Evolutionary conservation across 2,888 invertebrate genomes (phyloP).

Genomic region (Idaea straminata): DNA sequence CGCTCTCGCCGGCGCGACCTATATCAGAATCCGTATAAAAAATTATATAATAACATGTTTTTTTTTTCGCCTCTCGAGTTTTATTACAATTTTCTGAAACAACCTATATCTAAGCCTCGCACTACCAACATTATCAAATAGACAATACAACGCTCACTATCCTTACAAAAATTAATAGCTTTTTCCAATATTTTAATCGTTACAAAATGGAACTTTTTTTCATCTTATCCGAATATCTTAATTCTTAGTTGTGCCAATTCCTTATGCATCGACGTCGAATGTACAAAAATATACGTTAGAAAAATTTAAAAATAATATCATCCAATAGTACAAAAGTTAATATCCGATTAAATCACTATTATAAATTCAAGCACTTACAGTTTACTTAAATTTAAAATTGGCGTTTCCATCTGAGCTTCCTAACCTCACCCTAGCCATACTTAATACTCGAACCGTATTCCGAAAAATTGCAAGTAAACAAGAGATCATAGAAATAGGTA

Average conservation of each 20-base stretch:
- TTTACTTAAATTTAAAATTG: constrained; percentile 67
- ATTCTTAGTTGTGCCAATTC: constrained; percentile 69
- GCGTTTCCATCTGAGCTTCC: constrained; percentile 72
- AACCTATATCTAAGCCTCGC: constrained; percentile 66
- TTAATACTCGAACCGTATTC: constrained; percentile 52
- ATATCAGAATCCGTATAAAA: constrained; percentile 73
- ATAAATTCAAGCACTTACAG: constrained; percentile 68
- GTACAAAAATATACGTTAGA: constrained; percentile 75
- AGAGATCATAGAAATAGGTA: constrained; percentile 64
- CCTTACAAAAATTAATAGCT: constrained; percentile 67
- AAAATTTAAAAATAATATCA: constrained; percentile 60
- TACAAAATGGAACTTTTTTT: constrained; percentile 65
- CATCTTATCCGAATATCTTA: constrained; percentile 58
- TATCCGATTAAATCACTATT: constrained; percentile 54
- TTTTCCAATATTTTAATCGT: constrained; percentile 61
- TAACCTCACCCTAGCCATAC: constrained; percentile 38
- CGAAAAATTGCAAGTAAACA: constrained; percentile 77
- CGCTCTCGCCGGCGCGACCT: constrained; percentile 40
- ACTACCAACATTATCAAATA: constrained; percentile 73
- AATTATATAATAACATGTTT: constrained; percentile 63
- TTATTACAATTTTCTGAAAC: constrained; percentile 80
- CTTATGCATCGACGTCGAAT: constrained; percentile 68
- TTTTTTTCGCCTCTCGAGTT: constrained; percentile 66
- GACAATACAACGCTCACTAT: constrained; percentile 75
- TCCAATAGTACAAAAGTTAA: constrained; percentile 59